phyloP scores from a whole-genome alignment of 2,797 vertebrate species.

The Sebastes glaucus region DNA sequence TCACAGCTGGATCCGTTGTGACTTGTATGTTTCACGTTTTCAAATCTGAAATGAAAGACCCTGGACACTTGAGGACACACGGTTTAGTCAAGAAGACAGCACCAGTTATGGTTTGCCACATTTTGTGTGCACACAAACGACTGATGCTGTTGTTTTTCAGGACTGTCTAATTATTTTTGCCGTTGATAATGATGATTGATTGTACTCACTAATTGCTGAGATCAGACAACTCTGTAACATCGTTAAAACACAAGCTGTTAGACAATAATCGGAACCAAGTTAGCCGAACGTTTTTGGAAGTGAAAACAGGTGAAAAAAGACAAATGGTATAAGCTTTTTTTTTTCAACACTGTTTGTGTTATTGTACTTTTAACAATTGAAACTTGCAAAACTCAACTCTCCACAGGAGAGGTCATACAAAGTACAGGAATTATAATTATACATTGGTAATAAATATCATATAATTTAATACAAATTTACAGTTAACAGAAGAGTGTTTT shows the following conservation, averaged over 20 bases:
- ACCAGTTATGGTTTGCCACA: not conserved
- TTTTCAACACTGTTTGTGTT: too few species aligned
- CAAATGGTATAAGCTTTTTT: not conserved
- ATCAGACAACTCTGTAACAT: not conserved
- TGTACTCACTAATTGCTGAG: not conserved
- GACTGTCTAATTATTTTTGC: not conserved
- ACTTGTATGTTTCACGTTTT: not conserved
- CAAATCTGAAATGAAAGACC: not conserved
- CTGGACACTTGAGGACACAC: not conserved
- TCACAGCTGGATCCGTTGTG: slow-evolving; percentile 40
- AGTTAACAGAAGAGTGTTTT: too few species aligned
- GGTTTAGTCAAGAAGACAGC: not conserved
- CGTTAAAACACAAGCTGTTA: not conserved
- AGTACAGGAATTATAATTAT: too few species aligned
- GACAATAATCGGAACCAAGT: not conserved
- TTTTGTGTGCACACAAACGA: not conserved
- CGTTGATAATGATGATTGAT: not conserved
- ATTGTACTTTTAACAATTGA: too few species aligned
- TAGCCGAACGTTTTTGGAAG: not conserved
- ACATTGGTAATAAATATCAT: too few species aligned
- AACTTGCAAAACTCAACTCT: too few species aligned
- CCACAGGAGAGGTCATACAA: too few species aligned
- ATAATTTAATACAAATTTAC: too few species aligned
- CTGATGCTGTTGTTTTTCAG: not conserved
- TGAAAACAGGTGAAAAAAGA: not conserved